phyloP scores from a whole-genome alignment of 2,113 vertebrate species.

The Protomyctophum bolini region DNA sequence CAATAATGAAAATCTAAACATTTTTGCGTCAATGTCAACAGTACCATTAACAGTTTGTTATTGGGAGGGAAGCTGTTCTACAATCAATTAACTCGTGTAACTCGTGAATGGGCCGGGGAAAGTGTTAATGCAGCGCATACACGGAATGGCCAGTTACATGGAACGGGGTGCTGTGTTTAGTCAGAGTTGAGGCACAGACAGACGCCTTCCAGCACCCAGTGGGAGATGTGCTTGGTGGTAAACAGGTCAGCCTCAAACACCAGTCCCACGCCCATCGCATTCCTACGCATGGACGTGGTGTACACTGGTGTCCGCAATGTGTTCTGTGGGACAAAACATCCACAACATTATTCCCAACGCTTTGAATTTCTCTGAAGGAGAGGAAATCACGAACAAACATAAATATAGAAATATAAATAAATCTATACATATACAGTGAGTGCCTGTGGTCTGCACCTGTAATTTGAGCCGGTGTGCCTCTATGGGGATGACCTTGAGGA shows the following conservation, averaged over 20 bases:
- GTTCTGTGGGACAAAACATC: conserved; percentile 74
- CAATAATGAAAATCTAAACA: too few relatives aligned
- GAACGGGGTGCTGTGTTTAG: conserved; percentile 74
- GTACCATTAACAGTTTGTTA: too few relatives aligned
- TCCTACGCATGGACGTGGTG: conserved; percentile 89
- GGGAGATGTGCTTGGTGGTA: conserved; percentile 86
- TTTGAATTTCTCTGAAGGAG: too few relatives aligned
- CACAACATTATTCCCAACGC: not conserved
- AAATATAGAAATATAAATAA: not conserved
- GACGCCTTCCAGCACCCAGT: conserved; percentile 93
- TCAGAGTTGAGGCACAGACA: conserved; percentile 90
- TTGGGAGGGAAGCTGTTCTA: too few relatives aligned
- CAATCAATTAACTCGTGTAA: too few relatives aligned
- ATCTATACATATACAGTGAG: too few relatives aligned
- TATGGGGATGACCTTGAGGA: conserved; percentile 89
- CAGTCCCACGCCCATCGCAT: conserved; percentile 90
- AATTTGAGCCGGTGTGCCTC: conserved; percentile 84
- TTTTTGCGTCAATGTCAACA: too few relatives aligned
- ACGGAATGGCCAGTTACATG: too few relatives aligned
- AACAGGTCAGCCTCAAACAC: conserved; percentile 94
- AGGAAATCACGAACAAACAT: not conserved
- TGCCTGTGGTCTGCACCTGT: conserved; percentile 76
- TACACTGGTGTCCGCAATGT: conserved; percentile 92
- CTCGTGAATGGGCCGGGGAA: too few relatives aligned
- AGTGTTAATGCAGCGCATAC: too few relatives aligned